Percentiles rank a stretch among this genome's conserved stretches.
phyloP scores from a whole-genome alignment of 1,140 invertebrate genomes.

The Hesperophylax magnus region DNA sequence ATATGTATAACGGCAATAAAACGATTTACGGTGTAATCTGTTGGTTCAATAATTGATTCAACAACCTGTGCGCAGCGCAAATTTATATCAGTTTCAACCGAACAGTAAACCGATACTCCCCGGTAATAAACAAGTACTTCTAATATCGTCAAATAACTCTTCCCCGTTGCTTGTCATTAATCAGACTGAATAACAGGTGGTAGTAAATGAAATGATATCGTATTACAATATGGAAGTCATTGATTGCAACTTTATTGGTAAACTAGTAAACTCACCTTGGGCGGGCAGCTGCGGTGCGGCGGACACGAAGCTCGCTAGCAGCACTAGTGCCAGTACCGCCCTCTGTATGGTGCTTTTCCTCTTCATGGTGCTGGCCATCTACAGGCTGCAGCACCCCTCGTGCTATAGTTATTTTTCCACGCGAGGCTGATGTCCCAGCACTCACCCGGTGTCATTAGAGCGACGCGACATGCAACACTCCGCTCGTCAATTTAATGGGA shows the following conservation, averaged over 20 bases:
- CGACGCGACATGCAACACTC: neutral
- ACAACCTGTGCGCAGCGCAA: no score
- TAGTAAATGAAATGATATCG: no score
- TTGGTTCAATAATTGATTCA: no score
- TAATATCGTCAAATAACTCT: no score
- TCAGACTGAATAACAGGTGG: neutral
- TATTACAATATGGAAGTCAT: no score
- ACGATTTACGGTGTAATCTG: no score
- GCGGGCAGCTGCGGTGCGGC: neutral
- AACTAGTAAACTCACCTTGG: neutral
- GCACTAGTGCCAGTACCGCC: neutral
- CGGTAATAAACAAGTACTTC: no score
- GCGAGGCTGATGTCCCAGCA: neutral
- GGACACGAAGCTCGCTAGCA: neutral
- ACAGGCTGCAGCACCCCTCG: neutral
- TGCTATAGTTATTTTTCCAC: no score
- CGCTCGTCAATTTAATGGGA: neutral
- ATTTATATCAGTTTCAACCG: no score
- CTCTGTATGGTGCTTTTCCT: neutral
- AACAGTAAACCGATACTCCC: no score
- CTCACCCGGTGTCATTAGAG: slow-evolving; percentile 13
- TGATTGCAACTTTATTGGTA: no score
- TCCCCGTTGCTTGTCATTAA: neutral
- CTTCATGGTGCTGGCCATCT: neutral
- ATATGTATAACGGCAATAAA: no score